Conservation (phyloP, 2,888 invertebrate species). For the Habroteleia sp. region DNA sequence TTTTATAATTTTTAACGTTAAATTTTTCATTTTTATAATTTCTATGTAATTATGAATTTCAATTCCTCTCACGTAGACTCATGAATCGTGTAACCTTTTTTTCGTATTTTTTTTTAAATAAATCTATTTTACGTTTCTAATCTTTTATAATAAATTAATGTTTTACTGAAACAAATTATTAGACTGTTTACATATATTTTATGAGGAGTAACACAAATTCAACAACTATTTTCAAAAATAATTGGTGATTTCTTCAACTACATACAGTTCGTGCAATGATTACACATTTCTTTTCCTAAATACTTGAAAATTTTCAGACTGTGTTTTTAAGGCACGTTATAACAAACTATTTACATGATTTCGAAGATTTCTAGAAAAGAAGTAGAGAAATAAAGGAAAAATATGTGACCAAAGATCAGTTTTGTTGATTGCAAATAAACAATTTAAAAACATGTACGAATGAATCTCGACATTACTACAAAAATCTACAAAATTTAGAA, state of each 20-base stretch:
- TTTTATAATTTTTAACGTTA: not conserved
- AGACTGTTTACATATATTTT: no score
- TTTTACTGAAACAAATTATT: no score
- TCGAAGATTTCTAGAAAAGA: not conserved
- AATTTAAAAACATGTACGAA: no score
- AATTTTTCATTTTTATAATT: no score
- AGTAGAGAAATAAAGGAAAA: not conserved
- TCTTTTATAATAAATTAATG: no score
- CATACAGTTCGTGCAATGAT: slow-evolving; percentile 36
- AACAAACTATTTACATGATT: slow-evolving; percentile 41
- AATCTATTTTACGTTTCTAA: no score
- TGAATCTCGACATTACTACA: no score
- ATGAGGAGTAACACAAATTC: no score
- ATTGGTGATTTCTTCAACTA: slow-evolving; percentile 14
- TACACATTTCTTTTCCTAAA: slow-evolving; percentile 11
- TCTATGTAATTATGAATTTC: slow-evolving; percentile 12
- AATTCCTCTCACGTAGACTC: slow-evolving; percentile 16
- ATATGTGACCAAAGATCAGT: no score
- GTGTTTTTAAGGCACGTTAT: slow-evolving; percentile 41
- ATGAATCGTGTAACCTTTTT: slow-evolving; percentile 23
- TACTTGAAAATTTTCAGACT: slow-evolving; percentile 28
- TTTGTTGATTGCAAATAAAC: no score
- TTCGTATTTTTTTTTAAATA: slow-evolving; percentile 18
- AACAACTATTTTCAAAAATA: no score
- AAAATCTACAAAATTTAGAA: slow-evolving; percentile 6